Conservation (phyloP, 2,888 invertebrate genomes). For the Eupithecia abbreviata region DNA sequence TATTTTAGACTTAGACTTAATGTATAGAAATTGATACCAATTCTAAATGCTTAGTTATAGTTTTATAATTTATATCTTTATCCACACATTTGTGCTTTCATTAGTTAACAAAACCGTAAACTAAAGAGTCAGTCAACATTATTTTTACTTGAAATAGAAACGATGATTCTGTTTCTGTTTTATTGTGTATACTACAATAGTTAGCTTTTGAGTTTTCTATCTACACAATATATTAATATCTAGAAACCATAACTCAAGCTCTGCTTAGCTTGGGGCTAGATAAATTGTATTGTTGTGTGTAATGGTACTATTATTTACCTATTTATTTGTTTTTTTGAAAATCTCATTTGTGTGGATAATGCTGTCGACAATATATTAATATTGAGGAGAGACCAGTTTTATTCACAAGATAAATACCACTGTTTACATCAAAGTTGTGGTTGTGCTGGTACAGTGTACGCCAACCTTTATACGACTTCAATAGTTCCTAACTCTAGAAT, state of each 20-base stretch:
- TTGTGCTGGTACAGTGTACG: not conserved
- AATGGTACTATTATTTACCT: no score
- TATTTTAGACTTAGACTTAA: not conserved
- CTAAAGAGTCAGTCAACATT: not conserved
- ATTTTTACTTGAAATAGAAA: no score
- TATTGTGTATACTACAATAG: no score
- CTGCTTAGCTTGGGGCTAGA: no score
- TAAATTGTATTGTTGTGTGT: no score
- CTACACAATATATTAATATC: no score
- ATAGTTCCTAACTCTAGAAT: constrained; percentile 32
- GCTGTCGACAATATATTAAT: not conserved
- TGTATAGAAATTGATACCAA: not conserved
- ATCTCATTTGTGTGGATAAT: not conserved
- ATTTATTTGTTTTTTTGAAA: not conserved
- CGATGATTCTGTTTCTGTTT: no score
- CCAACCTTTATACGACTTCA: constrained; percentile 12
- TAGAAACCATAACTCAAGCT: no score
- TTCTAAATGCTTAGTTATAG: not conserved
- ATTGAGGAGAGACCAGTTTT: not conserved
- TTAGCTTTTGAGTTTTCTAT: no score
- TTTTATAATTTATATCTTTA: not conserved
- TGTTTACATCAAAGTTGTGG: not conserved
- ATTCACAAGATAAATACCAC: not conserved
- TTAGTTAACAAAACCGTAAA: not conserved
- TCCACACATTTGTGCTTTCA: not conserved